Evolutionary conservation across 2,888 invertebrate species (phyloP).

Genomic region (Abscondita cerata): DNA sequence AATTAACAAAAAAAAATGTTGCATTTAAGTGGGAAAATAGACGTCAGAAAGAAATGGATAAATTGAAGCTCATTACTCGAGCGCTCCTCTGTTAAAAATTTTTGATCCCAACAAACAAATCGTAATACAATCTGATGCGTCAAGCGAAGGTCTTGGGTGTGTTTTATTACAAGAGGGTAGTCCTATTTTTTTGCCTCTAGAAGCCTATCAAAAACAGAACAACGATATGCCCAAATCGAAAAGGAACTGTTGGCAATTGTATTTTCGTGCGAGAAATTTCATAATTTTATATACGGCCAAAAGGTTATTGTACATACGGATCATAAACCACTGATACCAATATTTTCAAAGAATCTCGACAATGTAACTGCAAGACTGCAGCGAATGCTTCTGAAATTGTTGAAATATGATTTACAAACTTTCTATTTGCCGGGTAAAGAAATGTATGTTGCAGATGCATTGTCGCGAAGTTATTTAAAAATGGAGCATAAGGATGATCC

Average conservation of each 20-base stretch:
- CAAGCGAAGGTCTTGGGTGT: slow-evolving; percentile 40
- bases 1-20: slow-evolving; percentile 1
- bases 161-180: no score
- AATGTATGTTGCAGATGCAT: background rate
- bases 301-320: no score
- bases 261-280: slow-evolving; percentile 42
- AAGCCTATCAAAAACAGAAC: background rate
- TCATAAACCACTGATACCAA: background rate
- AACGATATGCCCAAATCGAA: slow-evolving; percentile 35
- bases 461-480: background rate
- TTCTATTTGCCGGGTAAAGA: background rate
- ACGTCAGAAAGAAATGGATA: background rate
- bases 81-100: slow-evolving; percentile 5
- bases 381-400: background rate
- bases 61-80: background rate
- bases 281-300: slow-evolving; percentile 32
- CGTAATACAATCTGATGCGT: slow-evolving; percentile 38
- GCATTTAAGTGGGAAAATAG: background rate
- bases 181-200: slow-evolving; percentile 31
- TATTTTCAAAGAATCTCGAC: background rate
- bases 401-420: background rate
- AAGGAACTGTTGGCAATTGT: slow-evolving; percentile 44
- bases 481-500: background rate
- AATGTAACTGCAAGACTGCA: background rate
- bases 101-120: slow-evolving; percentile 1